Conservation (phyloP, 2,888 invertebrate genomes). For the Lasioglossum calceatum region DNA sequence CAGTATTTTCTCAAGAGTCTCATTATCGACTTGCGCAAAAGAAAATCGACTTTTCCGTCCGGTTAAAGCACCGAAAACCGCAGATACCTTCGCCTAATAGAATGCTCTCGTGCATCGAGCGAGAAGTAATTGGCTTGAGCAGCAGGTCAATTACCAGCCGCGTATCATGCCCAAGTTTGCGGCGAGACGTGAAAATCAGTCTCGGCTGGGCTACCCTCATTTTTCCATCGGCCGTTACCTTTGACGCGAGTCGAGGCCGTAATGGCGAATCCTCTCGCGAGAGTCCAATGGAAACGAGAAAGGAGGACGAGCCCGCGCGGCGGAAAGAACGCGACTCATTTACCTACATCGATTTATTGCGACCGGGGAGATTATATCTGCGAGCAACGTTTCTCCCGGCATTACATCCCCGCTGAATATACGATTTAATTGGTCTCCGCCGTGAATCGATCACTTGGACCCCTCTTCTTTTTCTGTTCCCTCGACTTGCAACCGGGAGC, state of each 20-base stretch:
- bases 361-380: slow-evolving; percentile 65
- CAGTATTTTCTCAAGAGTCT: not conserved
- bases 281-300: slow-evolving; percentile 68
- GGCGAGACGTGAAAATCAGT: slow-evolving; percentile 57
- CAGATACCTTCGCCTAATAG: not conserved
- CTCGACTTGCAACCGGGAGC: not conserved
- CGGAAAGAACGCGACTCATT: slow-evolving; percentile 73
- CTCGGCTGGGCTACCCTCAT: slow-evolving; percentile 34
- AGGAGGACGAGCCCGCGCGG: slow-evolving; percentile 69
- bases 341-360: slow-evolving; percentile 77
- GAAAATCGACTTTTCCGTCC: not conserved
- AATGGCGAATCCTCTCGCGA: slow-evolving; percentile 33
- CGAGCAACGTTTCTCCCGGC: slow-evolving; percentile 52
- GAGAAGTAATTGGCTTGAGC: slow-evolving; percentile 34
- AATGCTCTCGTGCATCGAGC: not conserved
- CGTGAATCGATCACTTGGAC: slow-evolving; percentile 63
- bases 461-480: slow-evolving; percentile 23
- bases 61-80: not conserved
- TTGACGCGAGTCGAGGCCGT: slow-evolving; percentile 3
- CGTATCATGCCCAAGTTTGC: not conserved
- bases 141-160: slow-evolving; percentile 46
- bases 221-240: slow-evolving; percentile 30
- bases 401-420: slow-evolving; percentile 61
- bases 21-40: not conserved
- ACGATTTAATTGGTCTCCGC: slow-evolving; percentile 68